Percentiles rank a stretch among this genome's conserved stretches.
phyloP scores from a whole-genome alignment of 2,888 invertebrate species.

The Taphrorychus bicolor region DNA sequence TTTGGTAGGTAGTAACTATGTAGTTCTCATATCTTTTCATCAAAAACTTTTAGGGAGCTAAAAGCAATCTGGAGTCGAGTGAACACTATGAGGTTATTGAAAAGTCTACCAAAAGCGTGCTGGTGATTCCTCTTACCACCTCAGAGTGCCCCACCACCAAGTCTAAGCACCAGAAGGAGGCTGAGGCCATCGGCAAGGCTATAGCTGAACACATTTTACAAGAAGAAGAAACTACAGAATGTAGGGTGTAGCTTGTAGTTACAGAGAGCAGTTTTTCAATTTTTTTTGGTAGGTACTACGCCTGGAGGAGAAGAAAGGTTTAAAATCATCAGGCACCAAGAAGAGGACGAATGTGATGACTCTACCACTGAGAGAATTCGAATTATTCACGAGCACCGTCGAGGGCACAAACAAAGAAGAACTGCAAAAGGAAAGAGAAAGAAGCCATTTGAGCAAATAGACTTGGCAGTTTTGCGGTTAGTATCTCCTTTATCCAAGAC shows the following conservation, averaged over 20 bases:
- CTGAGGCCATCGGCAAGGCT: conserved; percentile 21
- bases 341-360: too few species aligned
- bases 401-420: background rate
- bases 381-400: background rate
- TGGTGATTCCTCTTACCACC: conserved; percentile 12
- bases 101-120: conserved; percentile 15
- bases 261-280: background rate
- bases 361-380: background rate
- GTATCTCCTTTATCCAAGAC: background rate
- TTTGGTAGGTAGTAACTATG: background rate
- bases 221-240: conserved; percentile 2
- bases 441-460: background rate
- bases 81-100: conserved; percentile 17
- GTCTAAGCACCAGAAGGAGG: conserved; percentile 5
- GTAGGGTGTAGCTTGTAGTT: too few species aligned
- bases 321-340: background rate
- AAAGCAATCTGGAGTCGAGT: background rate
- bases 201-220: conserved; percentile 19
- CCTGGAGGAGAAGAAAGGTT: conserved; percentile 1
- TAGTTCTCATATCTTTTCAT: background rate
- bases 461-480: background rate
- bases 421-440: background rate
- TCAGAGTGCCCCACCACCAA: conserved; percentile 12
- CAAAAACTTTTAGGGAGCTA: background rate
- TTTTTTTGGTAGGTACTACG: background rate